phyloP scores from a whole-genome alignment of 2,797 vertebrate species.

The Parotocinclus haroldoi region DNA sequence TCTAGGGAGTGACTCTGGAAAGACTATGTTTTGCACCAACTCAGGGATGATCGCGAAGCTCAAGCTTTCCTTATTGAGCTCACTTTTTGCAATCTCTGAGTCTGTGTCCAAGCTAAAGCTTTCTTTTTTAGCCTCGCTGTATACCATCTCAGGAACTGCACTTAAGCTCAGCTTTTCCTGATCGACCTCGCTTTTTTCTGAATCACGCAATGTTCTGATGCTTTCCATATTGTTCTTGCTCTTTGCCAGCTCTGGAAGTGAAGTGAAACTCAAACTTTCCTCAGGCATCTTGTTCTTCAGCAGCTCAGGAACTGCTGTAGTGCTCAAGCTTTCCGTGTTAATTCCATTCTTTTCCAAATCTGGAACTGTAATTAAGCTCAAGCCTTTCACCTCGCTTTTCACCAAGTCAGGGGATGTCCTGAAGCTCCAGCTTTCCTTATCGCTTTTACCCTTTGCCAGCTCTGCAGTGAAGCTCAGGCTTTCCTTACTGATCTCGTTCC shows the following conservation, averaged over 20 bases:
- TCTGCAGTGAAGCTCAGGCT: conserved; percentile 13
- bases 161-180: too few species aligned
- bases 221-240: neutral
- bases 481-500: neutral
- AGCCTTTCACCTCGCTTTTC: neutral
- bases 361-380: neutral
- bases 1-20: conserved; percentile 62
- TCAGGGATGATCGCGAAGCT: conserved; percentile 56
- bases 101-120: neutral
- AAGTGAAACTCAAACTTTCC: neutral
- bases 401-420: neutral
- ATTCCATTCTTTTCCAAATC: neutral
- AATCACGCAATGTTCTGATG: neutral
- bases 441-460: neutral
- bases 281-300: neutral
- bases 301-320: conserved; percentile 1
- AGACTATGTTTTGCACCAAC: conserved; percentile 51
- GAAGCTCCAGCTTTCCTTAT: neutral
- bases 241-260: neutral
- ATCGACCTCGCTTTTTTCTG: neutral
- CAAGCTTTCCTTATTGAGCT: conserved; percentile 38
- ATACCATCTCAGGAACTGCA: conserved; percentile 1
- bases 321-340: neutral
- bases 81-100: neutral
- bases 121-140: neutral